Base-by-base conservation (phyloP, 2,888 invertebrate species). In the Phoenoteleia sp. region DNA sequence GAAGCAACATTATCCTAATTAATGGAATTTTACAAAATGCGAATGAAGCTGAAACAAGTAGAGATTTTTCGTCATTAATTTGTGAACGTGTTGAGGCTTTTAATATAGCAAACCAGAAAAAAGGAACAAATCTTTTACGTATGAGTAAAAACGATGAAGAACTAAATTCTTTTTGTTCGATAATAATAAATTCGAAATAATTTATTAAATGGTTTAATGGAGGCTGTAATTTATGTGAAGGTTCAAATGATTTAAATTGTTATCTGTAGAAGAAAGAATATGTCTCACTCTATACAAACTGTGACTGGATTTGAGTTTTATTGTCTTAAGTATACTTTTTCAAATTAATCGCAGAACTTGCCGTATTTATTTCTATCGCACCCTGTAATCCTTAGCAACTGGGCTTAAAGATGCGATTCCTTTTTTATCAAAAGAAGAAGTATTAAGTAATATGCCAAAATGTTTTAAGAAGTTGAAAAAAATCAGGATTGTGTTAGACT, bases 401-500 rank as follows among this genome's bases (percentile, higher is more conserved):
- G 52, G 56, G 1, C 27, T 45, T 0, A 71, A 71, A 33, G 45
- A 47, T 7, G 25, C 7, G 0, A 21, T 58, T 15, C 0, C 0
- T 0, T 72, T 25, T 39, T 36, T 2, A 17, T 45, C 39, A 11
- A 71, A 71, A 21, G 71, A 56, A 29, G 71, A 84, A 45, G 71
- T 71, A 7, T 23, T 62, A 29, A 11, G 27, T 3, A 72, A 66
- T 33, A 49, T 76, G 52, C 80, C 75, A 52, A 58, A 23, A 11
- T 80, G 58, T 60, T 84, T 84, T 71, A 5, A 58, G 7, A 27
- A 81, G 2, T 81, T 58, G 17, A 21, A 19, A 67, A 60, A 77
- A 54, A 72, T 60, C 11, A 42, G 60, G 7, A 42, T 79, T n/a
- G 23, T 82, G 15, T 56, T 85, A 17, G 71, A 85, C 15, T 85